Conservation (phyloP, 92 coral and sea anemone species). For the Porites cylindrica region DNA sequence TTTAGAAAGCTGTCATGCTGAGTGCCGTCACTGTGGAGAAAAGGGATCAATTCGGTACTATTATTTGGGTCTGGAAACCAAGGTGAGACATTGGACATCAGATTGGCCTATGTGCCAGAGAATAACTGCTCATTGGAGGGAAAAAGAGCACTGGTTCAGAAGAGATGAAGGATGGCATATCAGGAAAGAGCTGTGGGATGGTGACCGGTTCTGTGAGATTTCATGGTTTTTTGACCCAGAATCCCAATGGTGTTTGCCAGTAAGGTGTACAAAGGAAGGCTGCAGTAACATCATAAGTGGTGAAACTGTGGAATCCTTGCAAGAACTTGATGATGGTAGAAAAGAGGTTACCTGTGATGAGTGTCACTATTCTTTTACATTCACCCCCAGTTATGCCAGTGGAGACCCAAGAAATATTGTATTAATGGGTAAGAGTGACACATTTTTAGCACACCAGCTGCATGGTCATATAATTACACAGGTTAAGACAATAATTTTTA, state of each 20-base stretch:
- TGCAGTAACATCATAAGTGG: slow-evolving; percentile 64
- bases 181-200: slow-evolving; percentile 74
- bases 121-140: slow-evolving; percentile 74
- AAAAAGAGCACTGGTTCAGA: slow-evolving; percentile 75
- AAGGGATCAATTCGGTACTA: slow-evolving; percentile 63
- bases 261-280: slow-evolving; percentile 50
- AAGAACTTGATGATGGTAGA: slow-evolving; percentile 29
- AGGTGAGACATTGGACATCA: slow-evolving; percentile 65
- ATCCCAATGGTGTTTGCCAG: slow-evolving; percentile 65
- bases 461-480: neutral
- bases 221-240: slow-evolving; percentile 81
- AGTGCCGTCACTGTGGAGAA: slow-evolving; percentile 68
- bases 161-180: slow-evolving; percentile 43
- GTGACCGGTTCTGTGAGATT: slow-evolving; percentile 68
- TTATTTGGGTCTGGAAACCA: slow-evolving; percentile 69
- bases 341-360: slow-evolving; percentile 31
- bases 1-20: slow-evolving; percentile 36
- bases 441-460: neutral
- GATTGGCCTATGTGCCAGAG: slow-evolving; percentile 62
- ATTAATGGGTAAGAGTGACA: slow-evolving; percentile 36
- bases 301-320: neutral
- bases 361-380: slow-evolving; percentile 22
- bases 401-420: slow-evolving; percentile 71
- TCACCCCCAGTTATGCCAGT: slow-evolving; percentile 34
- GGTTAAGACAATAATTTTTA: neutral